A percentile compares a stretch with the other conserved stretches of the same genome.
Evolutionary conservation across 2,888 invertebrate genomes (phyloP).

Genomic region (Portevinia maculata): DNA sequence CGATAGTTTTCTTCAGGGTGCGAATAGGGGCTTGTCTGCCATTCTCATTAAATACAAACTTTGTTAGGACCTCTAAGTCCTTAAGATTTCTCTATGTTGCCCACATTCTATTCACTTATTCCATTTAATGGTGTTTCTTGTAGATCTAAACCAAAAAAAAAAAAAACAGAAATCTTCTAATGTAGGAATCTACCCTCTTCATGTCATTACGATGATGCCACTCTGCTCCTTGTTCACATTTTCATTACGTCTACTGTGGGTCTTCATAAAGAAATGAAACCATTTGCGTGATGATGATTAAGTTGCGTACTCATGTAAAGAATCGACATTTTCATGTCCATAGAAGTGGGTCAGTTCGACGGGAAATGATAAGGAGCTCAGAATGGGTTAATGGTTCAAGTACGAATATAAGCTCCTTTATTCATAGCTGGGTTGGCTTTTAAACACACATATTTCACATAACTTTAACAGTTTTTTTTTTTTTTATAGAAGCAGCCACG

Average conservation of each 20-base stretch:
- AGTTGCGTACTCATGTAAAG: constrained; percentile 28
- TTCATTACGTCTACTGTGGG: constrained; percentile 50
- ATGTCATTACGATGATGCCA: constrained; percentile 48
- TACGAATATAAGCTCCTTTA: constrained; percentile 35
- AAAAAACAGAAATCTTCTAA: constrained; percentile 6
- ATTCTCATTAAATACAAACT: neutral
- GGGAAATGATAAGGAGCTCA: constrained; percentile 10
- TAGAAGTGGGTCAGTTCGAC: constrained; percentile 57
- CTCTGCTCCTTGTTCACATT: constrained; percentile 57
- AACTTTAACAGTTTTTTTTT: constrained; percentile 3
- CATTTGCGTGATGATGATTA: constrained; percentile 61
- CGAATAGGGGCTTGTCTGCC: constrained; percentile 29
- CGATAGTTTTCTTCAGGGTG: constrained; percentile 32
- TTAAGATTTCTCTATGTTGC: constrained; percentile 13
- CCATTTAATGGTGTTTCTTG: constrained; percentile 26
- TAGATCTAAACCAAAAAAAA: constrained; percentile 1
- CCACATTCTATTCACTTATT: constrained; percentile 35
- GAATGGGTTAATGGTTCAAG: constrained; percentile 40
- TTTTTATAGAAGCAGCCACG: neutral
- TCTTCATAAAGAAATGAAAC: constrained; percentile 62
- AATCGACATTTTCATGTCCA: constrained; percentile 47
- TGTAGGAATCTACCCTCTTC: neutral
- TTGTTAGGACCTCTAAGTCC: constrained; percentile 2
- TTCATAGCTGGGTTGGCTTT: constrained; percentile 34
- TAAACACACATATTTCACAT: constrained; percentile 36